Percentiles rank a stretch among this genome's conserved stretches.
Conservation (phyloP, 2,113 vertebrate genomes). For the Antechinus flavipes region DNA sequence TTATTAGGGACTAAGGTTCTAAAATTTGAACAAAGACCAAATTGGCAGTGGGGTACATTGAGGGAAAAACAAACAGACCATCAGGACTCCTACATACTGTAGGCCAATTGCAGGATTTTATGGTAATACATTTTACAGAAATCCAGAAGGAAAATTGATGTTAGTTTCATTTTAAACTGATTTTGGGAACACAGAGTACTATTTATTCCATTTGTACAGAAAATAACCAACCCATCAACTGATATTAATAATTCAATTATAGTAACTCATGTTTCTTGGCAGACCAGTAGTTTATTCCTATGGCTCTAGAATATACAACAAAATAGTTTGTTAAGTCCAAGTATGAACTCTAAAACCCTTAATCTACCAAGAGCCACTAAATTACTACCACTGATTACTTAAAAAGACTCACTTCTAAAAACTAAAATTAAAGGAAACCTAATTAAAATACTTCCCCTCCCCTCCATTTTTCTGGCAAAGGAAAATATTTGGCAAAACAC, state of each 20-base stretch:
- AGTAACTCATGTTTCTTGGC: slow-evolving; percentile 40
- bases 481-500: slow-evolving; percentile 73
- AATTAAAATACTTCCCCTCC: slow-evolving; percentile 58
- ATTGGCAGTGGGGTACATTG: neutral
- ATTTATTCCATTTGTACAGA: slow-evolving; percentile 61
- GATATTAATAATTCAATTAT: slow-evolving; percentile 24
- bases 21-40: slow-evolving; percentile 50
- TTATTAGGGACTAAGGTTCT: slow-evolving; percentile 23
- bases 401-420: slow-evolving; percentile 63
- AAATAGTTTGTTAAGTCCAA: neutral
- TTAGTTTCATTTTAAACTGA: neutral
- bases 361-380: slow-evolving; percentile 45
- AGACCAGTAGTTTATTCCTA: slow-evolving; percentile 30
- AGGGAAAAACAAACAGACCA: slow-evolving; percentile 26
- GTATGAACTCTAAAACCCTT: slow-evolving; percentile 49
- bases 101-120: neutral
- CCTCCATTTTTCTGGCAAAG: slow-evolving; percentile 74
- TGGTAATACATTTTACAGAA: neutral
- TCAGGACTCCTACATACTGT: neutral
- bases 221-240: slow-evolving; percentile 49
- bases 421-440: slow-evolving; percentile 17
- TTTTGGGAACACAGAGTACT: slow-evolving; percentile 46
- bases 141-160: neutral
- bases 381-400: slow-evolving; percentile 57
- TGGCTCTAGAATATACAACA: slow-evolving; percentile 39